Percentiles rank a stretch among this genome's conserved stretches.
These are phyloP conservation scores for Oophaga sylvatica DNA, from an alignment of 2,797 vertebrate genomes.

Conservation along the genomic window DNA sequence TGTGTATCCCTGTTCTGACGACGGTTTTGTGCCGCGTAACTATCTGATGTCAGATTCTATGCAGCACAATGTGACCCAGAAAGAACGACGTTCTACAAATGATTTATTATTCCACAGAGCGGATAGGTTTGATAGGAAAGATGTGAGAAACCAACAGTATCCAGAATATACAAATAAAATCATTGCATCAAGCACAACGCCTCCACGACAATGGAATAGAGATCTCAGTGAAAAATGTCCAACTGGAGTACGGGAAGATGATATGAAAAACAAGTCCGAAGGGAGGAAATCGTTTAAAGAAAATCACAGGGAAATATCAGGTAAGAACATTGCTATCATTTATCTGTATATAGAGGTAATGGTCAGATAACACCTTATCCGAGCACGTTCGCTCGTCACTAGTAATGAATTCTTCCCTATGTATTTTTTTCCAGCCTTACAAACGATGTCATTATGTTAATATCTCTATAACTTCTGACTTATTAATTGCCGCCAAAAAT, in stretches of 20 bases:
- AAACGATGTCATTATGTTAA: too few species aligned
- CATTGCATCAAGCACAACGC: background rate
- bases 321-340: background rate
- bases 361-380: too few species aligned
- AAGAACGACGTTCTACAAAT: background rate
- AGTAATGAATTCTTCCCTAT: too few species aligned
- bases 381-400: too few species aligned
- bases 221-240: background rate
- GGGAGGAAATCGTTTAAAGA: background rate
- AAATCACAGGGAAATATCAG: background rate
- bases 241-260: background rate
- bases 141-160: background rate
- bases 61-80: background rate
- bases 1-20: background rate
- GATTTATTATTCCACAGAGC: background rate
- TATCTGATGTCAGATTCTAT: background rate
- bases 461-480: too few species aligned
- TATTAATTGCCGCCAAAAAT: too few species aligned
- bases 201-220: background rate
- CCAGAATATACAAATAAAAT: background rate
- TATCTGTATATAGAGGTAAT: too few species aligned
- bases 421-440: too few species aligned
- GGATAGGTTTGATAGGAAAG: background rate
- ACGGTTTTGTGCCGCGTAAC: background rate
- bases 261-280: too few species aligned